These are phyloP conservation scores for Enteromius thamalakanensis DNA, from an alignment of 2,797 vertebrate species.

Conservation along the genomic window DNA sequence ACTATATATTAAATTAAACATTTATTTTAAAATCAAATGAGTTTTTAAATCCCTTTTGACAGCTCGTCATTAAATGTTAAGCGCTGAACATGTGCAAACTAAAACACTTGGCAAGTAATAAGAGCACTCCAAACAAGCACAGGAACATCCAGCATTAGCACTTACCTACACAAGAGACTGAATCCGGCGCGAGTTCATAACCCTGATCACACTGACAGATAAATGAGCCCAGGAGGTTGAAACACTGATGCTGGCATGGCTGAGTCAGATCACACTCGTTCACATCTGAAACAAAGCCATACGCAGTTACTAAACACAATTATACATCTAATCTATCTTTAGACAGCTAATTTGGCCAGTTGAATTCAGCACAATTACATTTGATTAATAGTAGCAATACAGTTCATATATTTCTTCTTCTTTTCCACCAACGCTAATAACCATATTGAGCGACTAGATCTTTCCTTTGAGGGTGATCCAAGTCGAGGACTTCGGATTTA, in stretches of 20 bases:
- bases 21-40: too few relatives aligned
- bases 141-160: background rate
- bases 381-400: too few relatives aligned
- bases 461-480: too few relatives aligned
- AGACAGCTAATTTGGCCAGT: background rate
- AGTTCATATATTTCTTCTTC: too few relatives aligned
- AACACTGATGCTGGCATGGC: slow-evolving; percentile 93
- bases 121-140: background rate
- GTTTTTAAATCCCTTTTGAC: too few relatives aligned
- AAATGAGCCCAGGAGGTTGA: slow-evolving; percentile 94
- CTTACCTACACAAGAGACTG: slow-evolving; percentile 90
- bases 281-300: slow-evolving; percentile 82
- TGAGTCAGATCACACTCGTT: slow-evolving; percentile 91
- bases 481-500: too few relatives aligned
- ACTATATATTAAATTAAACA: too few relatives aligned
- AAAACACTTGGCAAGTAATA: background rate
- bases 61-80: background rate
- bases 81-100: background rate
- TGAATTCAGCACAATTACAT: background rate
- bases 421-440: too few relatives aligned
- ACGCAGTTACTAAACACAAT: background rate
- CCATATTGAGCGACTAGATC: too few relatives aligned
- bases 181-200: slow-evolving; percentile 88
- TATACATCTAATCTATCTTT: background rate
- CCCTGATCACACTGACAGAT: slow-evolving; percentile 95